Evolutionary conservation across 1,140 invertebrate species (phyloP).

Genomic region (Idris sp.): DNA sequence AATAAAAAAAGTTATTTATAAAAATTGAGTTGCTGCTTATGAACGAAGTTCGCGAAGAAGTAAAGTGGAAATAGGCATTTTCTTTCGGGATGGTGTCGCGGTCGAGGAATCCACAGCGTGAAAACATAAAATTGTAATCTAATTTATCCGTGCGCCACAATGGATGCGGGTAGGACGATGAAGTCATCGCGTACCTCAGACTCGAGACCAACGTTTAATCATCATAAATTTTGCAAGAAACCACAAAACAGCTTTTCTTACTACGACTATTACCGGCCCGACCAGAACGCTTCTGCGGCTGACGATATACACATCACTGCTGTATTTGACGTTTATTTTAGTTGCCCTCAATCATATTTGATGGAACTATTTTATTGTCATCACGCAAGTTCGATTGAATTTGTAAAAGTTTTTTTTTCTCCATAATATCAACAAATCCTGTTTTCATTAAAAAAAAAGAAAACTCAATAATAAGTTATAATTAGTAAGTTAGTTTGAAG

Average conservation of each 20-base stretch:
- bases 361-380: too few species aligned
- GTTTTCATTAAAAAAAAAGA: too few species aligned
- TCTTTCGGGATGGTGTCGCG: slow-evolving; percentile 44
- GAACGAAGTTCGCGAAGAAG: slow-evolving; percentile 36
- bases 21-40: slow-evolving; percentile 27
- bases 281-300: slow-evolving; percentile 42
- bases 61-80: slow-evolving; percentile 41
- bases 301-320: slow-evolving; percentile 51
- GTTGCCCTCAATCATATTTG: too few species aligned
- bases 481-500: too few species aligned
- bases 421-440: too few species aligned
- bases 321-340: slow-evolving; percentile 40
- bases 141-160: slow-evolving; percentile 71
- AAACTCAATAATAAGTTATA: too few species aligned
- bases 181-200: slow-evolving; percentile 70
- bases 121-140: slow-evolving; percentile 74
- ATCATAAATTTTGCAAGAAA: slow-evolving; percentile 77
- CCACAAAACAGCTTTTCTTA: slow-evolving; percentile 70
- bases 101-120: slow-evolving; percentile 58
- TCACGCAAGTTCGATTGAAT: too few species aligned
- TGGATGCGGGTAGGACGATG: slow-evolving; percentile 68
- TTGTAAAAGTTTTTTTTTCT: too few species aligned
- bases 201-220: slow-evolving; percentile 73
- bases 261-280: slow-evolving; percentile 50
- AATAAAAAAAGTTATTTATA: slow-evolving; percentile 8